phyloP scores from a whole-genome alignment of 2,113 vertebrate species.

The Microcebus ravelobensis region DNA sequence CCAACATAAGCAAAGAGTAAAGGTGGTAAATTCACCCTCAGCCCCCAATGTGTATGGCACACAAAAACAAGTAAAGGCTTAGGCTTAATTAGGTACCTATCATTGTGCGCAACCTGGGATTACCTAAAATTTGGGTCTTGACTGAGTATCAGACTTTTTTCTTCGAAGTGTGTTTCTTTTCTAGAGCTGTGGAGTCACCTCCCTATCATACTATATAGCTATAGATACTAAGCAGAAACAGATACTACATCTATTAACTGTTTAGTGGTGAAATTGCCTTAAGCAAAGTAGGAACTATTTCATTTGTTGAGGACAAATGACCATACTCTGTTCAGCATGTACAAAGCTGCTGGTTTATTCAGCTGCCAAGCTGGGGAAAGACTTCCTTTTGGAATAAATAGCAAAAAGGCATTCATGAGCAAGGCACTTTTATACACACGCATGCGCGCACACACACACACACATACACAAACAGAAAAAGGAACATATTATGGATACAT shows the following conservation, averaged over 20 bases:
- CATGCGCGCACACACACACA: not conserved
- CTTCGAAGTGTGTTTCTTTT: constrained; percentile 17
- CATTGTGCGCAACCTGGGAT: not conserved
- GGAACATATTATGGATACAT: not conserved
- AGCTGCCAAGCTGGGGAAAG: constrained; percentile 34
- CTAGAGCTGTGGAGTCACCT: constrained; percentile 14
- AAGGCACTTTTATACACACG: constrained; percentile 39
- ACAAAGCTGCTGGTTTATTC: constrained; percentile 64
- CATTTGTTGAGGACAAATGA: constrained; percentile 60
- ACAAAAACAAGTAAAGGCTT: not conserved
- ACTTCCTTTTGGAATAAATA: constrained; percentile 28
- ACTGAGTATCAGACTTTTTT: not conserved
- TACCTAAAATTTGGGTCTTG: not conserved
- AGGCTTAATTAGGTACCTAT: not conserved
- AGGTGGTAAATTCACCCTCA: not conserved
- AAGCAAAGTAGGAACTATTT: not conserved
- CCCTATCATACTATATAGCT: not conserved
- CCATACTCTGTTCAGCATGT: constrained; percentile 42
- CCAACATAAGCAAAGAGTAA: not conserved
- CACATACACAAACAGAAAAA: not conserved
- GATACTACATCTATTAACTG: not conserved
- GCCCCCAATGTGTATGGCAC: not conserved
- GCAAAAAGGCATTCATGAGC: constrained; percentile 18
- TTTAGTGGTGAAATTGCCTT: not conserved
- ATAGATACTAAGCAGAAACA: not conserved